Evolutionary conservation across 2,888 invertebrate genomes (phyloP), one percentile per base, ranked within the genome.

Genomic region (Stenurella melanura): DNA sequence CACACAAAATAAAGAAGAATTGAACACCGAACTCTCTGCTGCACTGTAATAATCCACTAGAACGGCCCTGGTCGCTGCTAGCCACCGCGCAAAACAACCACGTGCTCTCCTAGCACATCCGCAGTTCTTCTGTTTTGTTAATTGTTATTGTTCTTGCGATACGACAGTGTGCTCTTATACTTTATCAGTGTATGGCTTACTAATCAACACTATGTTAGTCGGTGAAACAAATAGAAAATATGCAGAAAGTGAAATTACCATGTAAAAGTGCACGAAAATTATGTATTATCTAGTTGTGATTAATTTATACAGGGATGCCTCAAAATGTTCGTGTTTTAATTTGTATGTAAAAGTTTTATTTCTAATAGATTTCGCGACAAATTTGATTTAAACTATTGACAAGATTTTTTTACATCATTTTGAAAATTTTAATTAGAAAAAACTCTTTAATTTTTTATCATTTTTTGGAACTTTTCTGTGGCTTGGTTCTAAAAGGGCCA

Each of bases 1-100:
- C 70, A 60, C 42, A 70, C 60, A 15, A 60, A 70, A 70, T 60
- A 70, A 70, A 70, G 70, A 70, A 60, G 70, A 60, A 70, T 70
- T 21, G 42, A 60, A 70, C 60, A 60, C 60, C 19, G 42, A 58
- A 60, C 50, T 50, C 34, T 64, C 69, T 68, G 68, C 19, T 66
- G 50, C 15, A 26, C 26, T 57, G 30, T 70, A 50, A 19, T 42
- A 64, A 58, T 60, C 19, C 26, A 83, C 83, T 80, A 73, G 57
- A 72, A 34, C 66, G 64, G 64, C 73, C 64, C 73, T 73, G 73
- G 64, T 57, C 54, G 61, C 71, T 26, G 67, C 68, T 76, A 63
- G 74, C 75, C 70, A 70, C 73, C 73, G 76, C 70, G 50, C 61
- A 68, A 73, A 60, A 50, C 61, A 57, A 75, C 76, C 78, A 78